Evolutionary conservation across 2,888 invertebrate species (phyloP), one percentile per base, ranked within the genome.

Genomic region (Acronicta leporina): DNA sequence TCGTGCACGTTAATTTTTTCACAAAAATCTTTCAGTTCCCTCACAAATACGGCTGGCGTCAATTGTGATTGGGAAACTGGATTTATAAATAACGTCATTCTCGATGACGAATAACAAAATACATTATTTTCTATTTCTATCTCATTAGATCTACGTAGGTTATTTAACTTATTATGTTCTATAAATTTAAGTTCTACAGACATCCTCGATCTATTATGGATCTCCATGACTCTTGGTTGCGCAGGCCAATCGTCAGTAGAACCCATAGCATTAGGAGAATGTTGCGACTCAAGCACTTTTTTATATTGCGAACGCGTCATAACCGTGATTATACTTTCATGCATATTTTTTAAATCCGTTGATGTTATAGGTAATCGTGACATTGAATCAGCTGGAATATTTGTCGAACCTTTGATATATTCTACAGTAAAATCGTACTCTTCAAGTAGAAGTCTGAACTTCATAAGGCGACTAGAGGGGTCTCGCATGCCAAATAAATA

Each of bases 401-500:
- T 69, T 13, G 63, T 43, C 43, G 35, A 35, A 2, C 69, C 69
- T 54, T 48, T 60, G 8, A 70, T 27, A 48, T 70, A 70, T 13
- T 48, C 50, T 27, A 66, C 27, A 10, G 3, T 47, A 52, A 58
- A 70, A 56, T 70, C 45, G 38, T 65, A 69, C 33, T 69, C 60
- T 47, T 65, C 63, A 45, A 69, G 49, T 10, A 4, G 2, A 15
- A 70, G 27, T 11, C 70, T 44, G 47, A 66, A 70, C 42, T 66
- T 70, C 13, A 50, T 57, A 33, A 35, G 35, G 35, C 35, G 35
- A 35, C 63, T 68, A 2, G 65, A 64, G 9, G 66, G 66, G 35
- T 72, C 51, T 42, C 40, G 49, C 57, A 72, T 67, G 1, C 11
- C 16, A 56, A 65, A 63, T 43, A 71, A 44, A 47, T 68, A 61